Conservation (phyloP, 2,113 vertebrate species). For the Chitala chitala region DNA sequence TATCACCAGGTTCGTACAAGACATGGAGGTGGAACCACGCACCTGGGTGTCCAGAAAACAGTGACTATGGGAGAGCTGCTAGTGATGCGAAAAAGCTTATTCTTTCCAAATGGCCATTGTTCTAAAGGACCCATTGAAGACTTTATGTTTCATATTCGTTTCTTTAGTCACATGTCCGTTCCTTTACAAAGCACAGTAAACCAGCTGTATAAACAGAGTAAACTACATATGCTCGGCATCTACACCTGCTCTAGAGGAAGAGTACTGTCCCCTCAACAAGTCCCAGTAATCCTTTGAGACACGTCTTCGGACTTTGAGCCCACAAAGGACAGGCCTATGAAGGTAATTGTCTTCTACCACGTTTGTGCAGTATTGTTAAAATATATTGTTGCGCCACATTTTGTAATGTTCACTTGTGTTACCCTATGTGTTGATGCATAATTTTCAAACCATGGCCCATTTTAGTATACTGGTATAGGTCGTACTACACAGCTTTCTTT, state of each 20-base stretch:
- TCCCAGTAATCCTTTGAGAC: not conserved
- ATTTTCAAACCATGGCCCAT: too few species aligned
- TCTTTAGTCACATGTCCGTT: not conserved
- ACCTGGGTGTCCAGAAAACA: constrained; percentile 24
- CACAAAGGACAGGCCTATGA: not conserved
- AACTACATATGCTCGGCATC: not conserved
- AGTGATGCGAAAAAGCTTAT: constrained; percentile 18
- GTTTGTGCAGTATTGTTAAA: not conserved
- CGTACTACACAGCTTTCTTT: too few species aligned
- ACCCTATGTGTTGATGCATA: too few species aligned
- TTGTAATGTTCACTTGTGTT: too few species aligned
- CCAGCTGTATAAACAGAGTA: not conserved
- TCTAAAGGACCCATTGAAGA: constrained; percentile 23
- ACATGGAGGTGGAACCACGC: constrained; percentile 23
- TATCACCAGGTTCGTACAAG: not conserved
- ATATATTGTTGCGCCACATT: not conserved
- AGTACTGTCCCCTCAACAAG: too few species aligned
- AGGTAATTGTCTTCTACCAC: not conserved
- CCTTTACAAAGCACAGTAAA: not conserved
- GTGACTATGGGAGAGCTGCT: constrained; percentile 21
- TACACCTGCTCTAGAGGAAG: not conserved
- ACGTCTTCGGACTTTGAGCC: not conserved
- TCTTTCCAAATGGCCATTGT: too few species aligned
- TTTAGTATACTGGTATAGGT: too few species aligned
- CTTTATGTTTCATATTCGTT: not conserved